These are phyloP conservation scores for Phalacrocorax aristotelis DNA, from an alignment of 2,113 vertebrate genomes.

Conservation along the genomic window DNA sequence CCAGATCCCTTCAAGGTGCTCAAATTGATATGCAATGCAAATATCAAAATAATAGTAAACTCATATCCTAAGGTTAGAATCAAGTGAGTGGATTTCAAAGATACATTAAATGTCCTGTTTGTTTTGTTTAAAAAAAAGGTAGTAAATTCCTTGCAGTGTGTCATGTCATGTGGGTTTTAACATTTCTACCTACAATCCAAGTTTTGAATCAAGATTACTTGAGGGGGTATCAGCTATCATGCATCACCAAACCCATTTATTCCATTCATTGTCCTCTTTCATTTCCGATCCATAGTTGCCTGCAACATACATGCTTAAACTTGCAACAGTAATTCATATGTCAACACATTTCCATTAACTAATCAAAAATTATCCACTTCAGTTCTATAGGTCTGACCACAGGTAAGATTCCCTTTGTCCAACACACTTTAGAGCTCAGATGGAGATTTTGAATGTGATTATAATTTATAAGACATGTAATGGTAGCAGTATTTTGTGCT, in stretches of 20 bases:
- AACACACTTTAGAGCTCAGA: not conserved
- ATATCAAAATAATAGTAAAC: not conserved
- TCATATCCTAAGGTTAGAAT: not conserved
- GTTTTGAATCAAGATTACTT: not conserved
- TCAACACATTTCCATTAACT: constrained; percentile 36
- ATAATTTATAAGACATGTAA: not conserved
- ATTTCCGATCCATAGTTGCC: not conserved
- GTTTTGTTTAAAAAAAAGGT: not conserved
- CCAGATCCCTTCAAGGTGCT: not conserved
- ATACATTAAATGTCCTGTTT: not conserved
- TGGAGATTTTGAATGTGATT: not conserved
- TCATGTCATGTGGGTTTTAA: not conserved
- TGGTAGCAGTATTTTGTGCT: not conserved
- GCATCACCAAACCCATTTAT: not conserved
- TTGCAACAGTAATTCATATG: not conserved
- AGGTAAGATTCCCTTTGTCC: not conserved
- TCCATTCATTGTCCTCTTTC: not conserved
- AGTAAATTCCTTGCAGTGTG: not conserved
- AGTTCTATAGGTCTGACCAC: not conserved
- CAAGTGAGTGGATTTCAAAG: not conserved
- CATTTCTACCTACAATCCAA: not conserved
- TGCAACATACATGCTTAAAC: not conserved
- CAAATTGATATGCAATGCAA: not conserved
- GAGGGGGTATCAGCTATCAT: not conserved
- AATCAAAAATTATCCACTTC: not conserved